Evolutionary conservation across 2,888 invertebrate genomes (phyloP).

Genomic region (Aradus depressus): DNA sequence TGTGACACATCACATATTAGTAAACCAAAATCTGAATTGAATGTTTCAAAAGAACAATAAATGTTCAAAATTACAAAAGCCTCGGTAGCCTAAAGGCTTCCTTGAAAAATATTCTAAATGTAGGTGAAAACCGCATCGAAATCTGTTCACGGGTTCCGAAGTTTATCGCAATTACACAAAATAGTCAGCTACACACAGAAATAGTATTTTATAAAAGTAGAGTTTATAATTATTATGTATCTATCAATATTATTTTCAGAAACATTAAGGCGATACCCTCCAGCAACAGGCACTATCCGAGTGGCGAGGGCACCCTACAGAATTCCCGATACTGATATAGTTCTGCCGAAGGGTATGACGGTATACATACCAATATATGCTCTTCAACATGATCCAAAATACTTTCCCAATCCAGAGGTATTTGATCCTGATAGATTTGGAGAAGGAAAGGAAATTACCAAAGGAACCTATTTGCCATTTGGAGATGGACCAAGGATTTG

Average conservation of each 20-base stretch:
- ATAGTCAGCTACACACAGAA: neutral
- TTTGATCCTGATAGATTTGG: conserved; percentile 51
- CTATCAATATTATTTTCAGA: conserved; percentile 23
- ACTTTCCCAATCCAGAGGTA: conserved; percentile 48
- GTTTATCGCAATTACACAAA: neutral
- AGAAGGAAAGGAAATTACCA: conserved; percentile 43
- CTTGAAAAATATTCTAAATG: too few relatives aligned
- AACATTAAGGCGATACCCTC: conserved; percentile 37
- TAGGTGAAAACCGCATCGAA: too few relatives aligned
- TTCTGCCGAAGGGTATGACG: conserved; percentile 33
- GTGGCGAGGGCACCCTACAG: conserved; percentile 35
- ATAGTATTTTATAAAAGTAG: neutral
- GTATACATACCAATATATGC: conserved; percentile 45
- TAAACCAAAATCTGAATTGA: too few relatives aligned
- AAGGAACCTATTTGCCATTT: conserved; percentile 46
- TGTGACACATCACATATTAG: too few relatives aligned
- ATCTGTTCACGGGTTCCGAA: too few relatives aligned
- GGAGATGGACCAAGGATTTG: conserved; percentile 48
- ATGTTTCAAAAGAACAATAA: too few relatives aligned
- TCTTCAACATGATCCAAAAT: conserved; percentile 49
- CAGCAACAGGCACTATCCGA: conserved; percentile 35
- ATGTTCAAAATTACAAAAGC: too few relatives aligned
- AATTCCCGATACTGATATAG: conserved; percentile 28
- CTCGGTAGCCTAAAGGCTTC: too few relatives aligned
- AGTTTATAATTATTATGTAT: neutral